Evolutionary conservation across 2,113 vertebrate species (phyloP), one percentile per base, ranked within the genome.

Genomic region (Fulica atra): DNA sequence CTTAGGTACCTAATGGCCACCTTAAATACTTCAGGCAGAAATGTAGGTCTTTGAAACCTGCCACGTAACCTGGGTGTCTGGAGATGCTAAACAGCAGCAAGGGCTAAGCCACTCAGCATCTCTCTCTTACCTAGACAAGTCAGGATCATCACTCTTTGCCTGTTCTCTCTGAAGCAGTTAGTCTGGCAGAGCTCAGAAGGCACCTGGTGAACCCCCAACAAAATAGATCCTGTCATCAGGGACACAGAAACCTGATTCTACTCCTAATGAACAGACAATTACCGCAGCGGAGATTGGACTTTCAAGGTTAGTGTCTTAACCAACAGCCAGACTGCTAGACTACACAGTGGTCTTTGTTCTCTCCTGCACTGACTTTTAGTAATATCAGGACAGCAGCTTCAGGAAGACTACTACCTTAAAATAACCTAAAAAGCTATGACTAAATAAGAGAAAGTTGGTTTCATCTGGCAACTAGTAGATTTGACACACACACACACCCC

Each of bases 261-360:
- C 5, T 1, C 21, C 48, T 81, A 36, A 91, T 51, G 64, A 94
- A 36, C 28, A 78, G 38, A 56, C 51, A 50, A 13, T 78, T 70
- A 76, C 48, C 29, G 84, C 85, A 42, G 61, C 56, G 91, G 35
- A 79, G 26, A 25, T 38, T 68, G 57, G 65, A 91, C 42, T 92
- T 80, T 23, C 33, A 74, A 81, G 86, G 91, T 89, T 81, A 91
- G 70, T 93, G 69, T 26, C 46, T 82, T 89, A 64, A 83, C 80
- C 29, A 61, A 13, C 31, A 82, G 38, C 31, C 50, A 85, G 60
- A 57, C 54, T 80, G 17, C 35, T 81, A 28, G 19, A 25, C 36
- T 77, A 11, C 0, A 3, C 2, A 33, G 42, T 38, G 57, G 57
- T 88, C 64, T 81, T 73, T 70, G 36, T 66, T 91, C 31, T 28